Base-by-base conservation (phyloP, 2,888 invertebrate species). In the Phymatocera aterrima region DNA sequence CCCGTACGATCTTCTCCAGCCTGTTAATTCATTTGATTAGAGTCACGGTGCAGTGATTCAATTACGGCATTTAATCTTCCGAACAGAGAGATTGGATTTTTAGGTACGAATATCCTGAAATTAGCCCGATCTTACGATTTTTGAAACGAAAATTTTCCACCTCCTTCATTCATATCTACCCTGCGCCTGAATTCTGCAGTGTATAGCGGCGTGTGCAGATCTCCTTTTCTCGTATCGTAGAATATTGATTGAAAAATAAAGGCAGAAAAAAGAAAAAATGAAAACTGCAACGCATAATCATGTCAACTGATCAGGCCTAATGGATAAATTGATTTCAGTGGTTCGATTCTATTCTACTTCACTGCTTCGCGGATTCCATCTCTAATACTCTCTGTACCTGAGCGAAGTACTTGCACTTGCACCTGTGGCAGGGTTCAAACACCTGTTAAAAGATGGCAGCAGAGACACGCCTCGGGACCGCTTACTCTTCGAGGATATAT, bases 371-470 rank as follows among this genome's bases (percentile, higher is more conserved):
- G 1, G 6, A 21, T 51, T 68, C 24, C 15, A 68, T 1, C 24
- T 46, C 5, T 6, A 1, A 8, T 37, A 43, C 6, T 10, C 43
- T 68, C 64, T 37, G 37, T 64, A 64, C 65, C 40, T 40, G 40
- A 46, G n/a, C n/a, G n/a, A n/a, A n/a, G 65, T 68, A 37, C 31
- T 64, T n/a, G 60, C 10, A 43, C 28, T 60, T 70, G 48, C 70
- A 70, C 31, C 51, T 48, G 70, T 31, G 40, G 72, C 48, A 40
- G 40, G 68, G 46, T 72, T 78, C 78, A 68, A 60, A 77, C 72
- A 77, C 78, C 77, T 65, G 74, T 84, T 74, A 78, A 86, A 84
- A 86, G 86, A 86, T 86, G 86, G 86, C 86, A 84, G 84, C 85
- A 83, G 82, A 72, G 83, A 83, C 84, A 81, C 84, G 70, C 70